These are phyloP conservation scores for Agrypnus murinus DNA, from an alignment of 2,888 invertebrate species.

Conservation along the genomic window DNA sequence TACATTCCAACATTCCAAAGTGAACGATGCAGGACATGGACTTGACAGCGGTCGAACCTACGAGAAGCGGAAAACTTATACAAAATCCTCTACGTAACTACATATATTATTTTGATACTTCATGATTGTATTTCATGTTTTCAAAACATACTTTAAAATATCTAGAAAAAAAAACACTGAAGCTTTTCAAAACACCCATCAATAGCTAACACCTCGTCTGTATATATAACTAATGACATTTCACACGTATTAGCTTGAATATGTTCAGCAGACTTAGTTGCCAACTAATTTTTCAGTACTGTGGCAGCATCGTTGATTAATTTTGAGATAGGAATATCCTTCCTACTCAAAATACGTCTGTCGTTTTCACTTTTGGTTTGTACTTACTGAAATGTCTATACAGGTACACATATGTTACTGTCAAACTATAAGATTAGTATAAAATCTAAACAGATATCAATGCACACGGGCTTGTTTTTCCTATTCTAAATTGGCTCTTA, in stretches of 20 bases:
- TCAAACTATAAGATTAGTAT: not conserved
- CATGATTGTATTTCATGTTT: no score
- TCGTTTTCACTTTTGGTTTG: constrained; percentile 13
- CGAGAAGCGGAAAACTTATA: constrained; percentile 25
- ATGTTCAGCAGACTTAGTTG: constrained; percentile 36
- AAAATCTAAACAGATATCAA: not conserved
- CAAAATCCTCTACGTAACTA: not conserved
- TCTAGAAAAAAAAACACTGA: not conserved
- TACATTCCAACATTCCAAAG: constrained; percentile 51
- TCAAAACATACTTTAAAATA: no score
- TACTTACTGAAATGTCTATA: constrained; percentile 6
- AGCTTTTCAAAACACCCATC: not conserved
- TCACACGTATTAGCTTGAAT: constrained; percentile 38
- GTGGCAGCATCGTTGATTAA: constrained; percentile 42
- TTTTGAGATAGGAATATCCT: constrained; percentile 38
- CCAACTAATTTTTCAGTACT: constrained; percentile 43
- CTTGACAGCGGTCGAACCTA: constrained; percentile 47
- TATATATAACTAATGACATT: constrained; percentile 38
- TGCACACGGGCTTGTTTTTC: no score
- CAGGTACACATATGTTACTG: not conserved
- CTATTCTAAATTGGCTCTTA: no score
- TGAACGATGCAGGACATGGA: constrained; percentile 45
- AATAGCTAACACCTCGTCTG: constrained; percentile 37
- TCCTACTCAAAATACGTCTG: constrained; percentile 33
- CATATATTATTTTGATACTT: no score